Conservation (phyloP, 2,888 invertebrate species). For the Pseudanteris insignis region DNA sequence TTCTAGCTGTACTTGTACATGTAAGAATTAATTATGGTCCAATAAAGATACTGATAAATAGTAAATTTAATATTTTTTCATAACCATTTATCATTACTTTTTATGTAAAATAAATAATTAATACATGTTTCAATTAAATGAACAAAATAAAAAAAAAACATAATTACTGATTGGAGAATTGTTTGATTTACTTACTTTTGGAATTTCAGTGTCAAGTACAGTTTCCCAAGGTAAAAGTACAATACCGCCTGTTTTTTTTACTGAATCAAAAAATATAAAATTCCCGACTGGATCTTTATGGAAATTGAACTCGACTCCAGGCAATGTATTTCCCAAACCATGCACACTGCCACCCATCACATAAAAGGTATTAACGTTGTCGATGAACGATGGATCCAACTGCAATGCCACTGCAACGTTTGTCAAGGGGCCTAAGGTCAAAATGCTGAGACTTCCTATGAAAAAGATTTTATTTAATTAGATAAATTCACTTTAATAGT, state of each 20-base stretch:
- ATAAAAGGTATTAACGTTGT: conserved; percentile 45
- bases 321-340: conserved; percentile 24
- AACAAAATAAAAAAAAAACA: no score
- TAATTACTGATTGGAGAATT: conserved; percentile 4
- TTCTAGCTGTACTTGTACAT: no score
- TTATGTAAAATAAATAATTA: no score
- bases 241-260: conserved; percentile 53
- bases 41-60: no score
- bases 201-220: conserved; percentile 31
- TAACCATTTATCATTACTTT: no score
- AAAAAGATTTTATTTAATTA: not conserved
- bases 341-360: conserved; percentile 61
- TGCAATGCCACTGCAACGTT: conserved; percentile 69
- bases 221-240: conserved; percentile 69
- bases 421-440: conserved; percentile 69
- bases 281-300: conserved; percentile 71
- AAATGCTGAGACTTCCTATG: conserved; percentile 61
- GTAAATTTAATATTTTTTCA: no score
- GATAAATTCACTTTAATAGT: no score
- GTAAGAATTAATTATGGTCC: no score
- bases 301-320: conserved; percentile 71
- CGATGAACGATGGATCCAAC: conserved; percentile 54
- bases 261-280: conserved; percentile 67
- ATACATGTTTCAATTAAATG: no score
- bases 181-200: conserved; percentile 49